Evolutionary conservation across 2,113 vertebrate genomes (phyloP), one percentile per base, ranked within the genome.

Genomic region (Hippocampus abdominalis): DNA sequence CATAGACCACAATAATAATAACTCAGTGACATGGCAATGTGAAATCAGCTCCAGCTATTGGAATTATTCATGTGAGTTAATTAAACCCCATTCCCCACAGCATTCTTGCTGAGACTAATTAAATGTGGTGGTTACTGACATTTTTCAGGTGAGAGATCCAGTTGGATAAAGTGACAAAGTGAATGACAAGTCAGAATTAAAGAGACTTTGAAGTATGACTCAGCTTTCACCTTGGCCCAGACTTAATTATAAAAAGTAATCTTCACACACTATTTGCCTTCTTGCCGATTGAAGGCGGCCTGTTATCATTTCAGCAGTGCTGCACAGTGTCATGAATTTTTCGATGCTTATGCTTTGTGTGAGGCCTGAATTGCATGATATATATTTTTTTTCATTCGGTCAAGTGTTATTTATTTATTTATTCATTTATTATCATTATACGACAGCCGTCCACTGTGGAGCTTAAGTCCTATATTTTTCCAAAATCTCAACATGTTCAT

Each of bases 31-130:
- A 66, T 59, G 27, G 59, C 60, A 46, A 20, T 69, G 64, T 62
- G 27, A 74, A 72, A 71, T 82, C 68, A 83, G 59, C 49, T 82
- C 10, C 27, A 71, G 48, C 57, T 51, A 63, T 54, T 75, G 70
- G 56, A 75, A 82, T 82, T 76, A 79, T 76, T 84, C 21, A 60
- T 72, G 64, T 21, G 32, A 80, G 73, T 78, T 88, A 85, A 89
- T 88, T 85, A 83, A 81, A 82, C 64, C 70, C 62, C 67, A 81
- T 77, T 80, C 76, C 77, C 78, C 44, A 27, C 44, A 66, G 74
- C 64, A 71, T 78, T 81, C 69, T 62, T 75, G 64, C 73, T 81
- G 56, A 70, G 83, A 78, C 68, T 81, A 79, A 90, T 89, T 84
- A 81, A 81, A 85, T 72, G 65, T 62, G 71, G 72, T 69, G 48